phyloP scores from a whole-genome alignment of 2,113 vertebrate species.

The Myotis brandtii region DNA sequence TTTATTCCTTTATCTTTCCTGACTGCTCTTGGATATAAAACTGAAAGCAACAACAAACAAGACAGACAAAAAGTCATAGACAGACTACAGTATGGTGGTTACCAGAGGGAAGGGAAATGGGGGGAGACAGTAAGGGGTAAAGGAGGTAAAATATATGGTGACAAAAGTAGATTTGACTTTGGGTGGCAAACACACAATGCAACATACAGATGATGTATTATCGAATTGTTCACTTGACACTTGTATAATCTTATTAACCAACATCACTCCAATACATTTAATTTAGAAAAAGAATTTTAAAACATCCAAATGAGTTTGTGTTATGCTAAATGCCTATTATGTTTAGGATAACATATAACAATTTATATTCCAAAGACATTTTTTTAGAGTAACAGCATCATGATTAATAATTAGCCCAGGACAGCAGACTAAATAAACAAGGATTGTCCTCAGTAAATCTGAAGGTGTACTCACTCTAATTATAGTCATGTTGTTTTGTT shows the following conservation, averaged over 20 bases:
- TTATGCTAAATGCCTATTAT: not conserved
- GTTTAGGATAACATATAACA: not conserved
- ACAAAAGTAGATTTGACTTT: not conserved
- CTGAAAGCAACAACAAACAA: not conserved
- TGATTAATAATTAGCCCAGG: not conserved
- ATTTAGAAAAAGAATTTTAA: not conserved
- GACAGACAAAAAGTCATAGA: not conserved
- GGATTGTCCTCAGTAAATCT: not conserved
- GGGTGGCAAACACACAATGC: not conserved
- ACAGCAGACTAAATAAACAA: not conserved
- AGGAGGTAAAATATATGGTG: not conserved
- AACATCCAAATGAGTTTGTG: not conserved
- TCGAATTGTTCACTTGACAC: not conserved
- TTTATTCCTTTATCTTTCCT: not conserved
- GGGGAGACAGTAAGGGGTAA: not conserved
- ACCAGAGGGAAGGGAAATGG: not conserved
- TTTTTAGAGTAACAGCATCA: not conserved
- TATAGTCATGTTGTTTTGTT: not conserved
- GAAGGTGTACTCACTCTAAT: not conserved
- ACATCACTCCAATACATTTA: not conserved
- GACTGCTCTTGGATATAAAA: not conserved
- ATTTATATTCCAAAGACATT: constrained; percentile 19
- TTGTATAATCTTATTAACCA: not conserved
- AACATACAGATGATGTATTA: not conserved
- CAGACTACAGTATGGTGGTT: not conserved